A percentile compares a stretch with the other conserved stretches of the same genome.
phyloP scores from a whole-genome alignment of 2,797 vertebrate genomes.

The Enteromius unitaeniatus region DNA sequence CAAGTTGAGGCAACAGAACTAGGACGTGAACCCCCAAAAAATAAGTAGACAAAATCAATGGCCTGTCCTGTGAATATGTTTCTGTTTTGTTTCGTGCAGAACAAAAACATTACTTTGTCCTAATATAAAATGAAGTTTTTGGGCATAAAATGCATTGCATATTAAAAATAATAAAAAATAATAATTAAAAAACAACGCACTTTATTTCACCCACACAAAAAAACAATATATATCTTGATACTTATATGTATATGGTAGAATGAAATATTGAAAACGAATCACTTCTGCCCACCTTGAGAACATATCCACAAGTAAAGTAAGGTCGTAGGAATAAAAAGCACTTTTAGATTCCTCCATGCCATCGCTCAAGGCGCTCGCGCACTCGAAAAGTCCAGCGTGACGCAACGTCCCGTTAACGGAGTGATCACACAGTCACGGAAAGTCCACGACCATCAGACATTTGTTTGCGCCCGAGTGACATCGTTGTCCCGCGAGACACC shows the following conservation, averaged over 20 bases:
- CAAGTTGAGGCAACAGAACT: neutral
- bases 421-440: neutral
- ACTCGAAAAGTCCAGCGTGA: neutral
- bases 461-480: neutral
- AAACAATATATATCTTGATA: neutral
- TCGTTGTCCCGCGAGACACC: neutral
- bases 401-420: conserved; percentile 3
- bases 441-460: neutral
- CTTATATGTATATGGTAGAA: neutral
- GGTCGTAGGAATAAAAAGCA: neutral
- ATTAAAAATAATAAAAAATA: too few species aligned
- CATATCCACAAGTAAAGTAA: neutral
- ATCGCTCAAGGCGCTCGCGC: neutral
- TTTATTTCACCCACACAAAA: neutral
- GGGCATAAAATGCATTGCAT: neutral
- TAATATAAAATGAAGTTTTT: neutral
- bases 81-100: too few species aligned
- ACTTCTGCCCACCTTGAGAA: conserved; percentile 37
- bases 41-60: neutral
- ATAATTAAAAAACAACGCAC: too few species aligned
- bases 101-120: neutral
- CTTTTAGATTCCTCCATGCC: conserved; percentile 27
- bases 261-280: neutral
- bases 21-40: neutral
- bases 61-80: neutral